These are phyloP conservation scores for Nematopogon swammerdamellus DNA, from an alignment of 2,888 invertebrate genomes.

Conservation along the genomic window DNA sequence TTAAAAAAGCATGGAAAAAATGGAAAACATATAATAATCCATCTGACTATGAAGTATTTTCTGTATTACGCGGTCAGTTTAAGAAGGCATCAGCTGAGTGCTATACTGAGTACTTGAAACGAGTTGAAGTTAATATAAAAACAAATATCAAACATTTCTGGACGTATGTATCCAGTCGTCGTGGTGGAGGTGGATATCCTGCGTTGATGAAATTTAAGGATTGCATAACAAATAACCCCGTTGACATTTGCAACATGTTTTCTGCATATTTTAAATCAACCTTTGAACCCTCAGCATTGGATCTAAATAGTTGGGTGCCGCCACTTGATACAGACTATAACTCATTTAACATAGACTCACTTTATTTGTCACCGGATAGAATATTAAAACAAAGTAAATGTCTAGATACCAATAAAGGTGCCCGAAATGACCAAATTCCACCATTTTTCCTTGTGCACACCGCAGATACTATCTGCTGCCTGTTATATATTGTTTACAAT, in stretches of 20 bases:
- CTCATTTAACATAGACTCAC: not conserved
- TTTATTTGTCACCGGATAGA: not conserved
- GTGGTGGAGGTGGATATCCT: not conserved
- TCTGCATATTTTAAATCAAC: not conserved
- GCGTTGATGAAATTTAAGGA: not conserved
- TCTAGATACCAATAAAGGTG: not conserved
- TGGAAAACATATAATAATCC: constrained; percentile 9
- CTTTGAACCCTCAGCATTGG: not conserved
- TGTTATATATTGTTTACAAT: constrained; percentile 2
- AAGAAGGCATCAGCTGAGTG: constrained; percentile 6
- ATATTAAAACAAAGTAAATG: not conserved
- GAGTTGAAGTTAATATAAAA: constrained; percentile 6
- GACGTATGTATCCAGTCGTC: constrained; percentile 4
- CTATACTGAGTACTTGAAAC: constrained; percentile 6
- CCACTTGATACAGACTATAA: not conserved
- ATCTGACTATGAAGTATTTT: constrained; percentile 8
- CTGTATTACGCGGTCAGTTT: constrained; percentile 8
- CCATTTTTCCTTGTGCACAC: not conserved
- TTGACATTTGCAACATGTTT: not conserved
- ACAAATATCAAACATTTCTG: constrained; percentile 10
- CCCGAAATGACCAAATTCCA: not conserved
- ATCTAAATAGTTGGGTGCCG: not conserved
- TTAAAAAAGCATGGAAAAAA: constrained; percentile 9
- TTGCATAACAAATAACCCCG: not conserved
- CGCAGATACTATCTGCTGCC: not conserved